A percentile compares a stretch with the other conserved stretches of the same genome.
Evolutionary conservation across 2,888 invertebrate genomes (phyloP).

Genomic region (Euzetes globulus): DNA sequence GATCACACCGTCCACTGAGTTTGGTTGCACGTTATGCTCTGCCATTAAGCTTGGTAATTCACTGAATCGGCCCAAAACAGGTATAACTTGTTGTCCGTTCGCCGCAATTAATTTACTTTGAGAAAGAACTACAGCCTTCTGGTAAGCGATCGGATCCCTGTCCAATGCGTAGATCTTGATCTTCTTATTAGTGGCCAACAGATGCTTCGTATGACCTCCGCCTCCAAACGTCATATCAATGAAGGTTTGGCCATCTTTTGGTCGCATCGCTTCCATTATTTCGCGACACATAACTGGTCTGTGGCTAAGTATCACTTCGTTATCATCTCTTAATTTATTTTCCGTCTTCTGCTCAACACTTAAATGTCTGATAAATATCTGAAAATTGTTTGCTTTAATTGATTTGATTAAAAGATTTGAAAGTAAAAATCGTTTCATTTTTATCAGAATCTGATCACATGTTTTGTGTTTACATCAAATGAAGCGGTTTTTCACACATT

Average conservation of each 20-base stretch:
- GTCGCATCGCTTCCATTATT: slow-evolving; percentile 20
- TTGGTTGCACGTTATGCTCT: slow-evolving; percentile 52
- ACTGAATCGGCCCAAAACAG: slow-evolving; percentile 79
- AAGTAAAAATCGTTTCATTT: neutral
- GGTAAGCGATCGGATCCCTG: slow-evolving; percentile 72
- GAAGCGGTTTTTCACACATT: neutral
- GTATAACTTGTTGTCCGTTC: slow-evolving; percentile 56
- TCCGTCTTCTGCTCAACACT: neutral
- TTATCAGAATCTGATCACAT: neutral
- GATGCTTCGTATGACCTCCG: slow-evolving; percentile 73
- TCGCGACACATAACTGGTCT: slow-evolving; percentile 32
- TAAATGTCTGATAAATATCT: neutral
- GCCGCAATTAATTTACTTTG: slow-evolving; percentile 49
- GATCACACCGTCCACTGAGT: slow-evolving; percentile 72
- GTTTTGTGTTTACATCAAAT: neutral
- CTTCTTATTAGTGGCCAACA: slow-evolving; percentile 60
- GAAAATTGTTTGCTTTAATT: neutral
- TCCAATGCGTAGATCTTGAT: slow-evolving; percentile 72
- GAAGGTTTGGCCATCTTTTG: slow-evolving; percentile 52
- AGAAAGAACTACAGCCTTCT: slow-evolving; percentile 60
- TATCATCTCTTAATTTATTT: neutral
- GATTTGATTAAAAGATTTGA: neutral
- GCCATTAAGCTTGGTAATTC: slow-evolving; percentile 65
- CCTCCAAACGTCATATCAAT: slow-evolving; percentile 95
- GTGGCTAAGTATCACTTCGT: slow-evolving; percentile 23